These are phyloP conservation scores for Trichosurus vulpecula DNA, from an alignment of 2,797 vertebrate species.

Conservation along the genomic window DNA sequence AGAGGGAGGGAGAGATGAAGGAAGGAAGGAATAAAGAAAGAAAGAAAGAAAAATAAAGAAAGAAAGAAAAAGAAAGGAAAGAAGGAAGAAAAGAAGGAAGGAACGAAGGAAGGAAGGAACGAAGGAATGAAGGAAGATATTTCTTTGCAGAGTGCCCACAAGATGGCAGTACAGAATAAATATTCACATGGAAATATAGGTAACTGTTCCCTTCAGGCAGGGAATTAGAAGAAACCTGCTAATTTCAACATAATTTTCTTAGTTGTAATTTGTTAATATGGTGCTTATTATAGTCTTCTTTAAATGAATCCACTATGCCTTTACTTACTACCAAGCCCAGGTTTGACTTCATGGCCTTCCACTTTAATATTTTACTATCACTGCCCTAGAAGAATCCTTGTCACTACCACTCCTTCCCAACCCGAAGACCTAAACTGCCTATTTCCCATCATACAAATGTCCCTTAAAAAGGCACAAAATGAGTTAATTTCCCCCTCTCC, in stretches of 20 bases:
- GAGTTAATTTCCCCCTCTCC: background rate
- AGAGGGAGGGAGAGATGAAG: background rate
- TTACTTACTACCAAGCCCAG: background rate
- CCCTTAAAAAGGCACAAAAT: background rate
- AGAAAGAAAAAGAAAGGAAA: background rate
- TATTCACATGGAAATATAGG: background rate
- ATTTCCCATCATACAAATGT: background rate
- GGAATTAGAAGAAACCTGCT: background rate
- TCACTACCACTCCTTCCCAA: background rate
- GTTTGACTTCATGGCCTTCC: background rate
- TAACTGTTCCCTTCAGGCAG: background rate
- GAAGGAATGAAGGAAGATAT: background rate
- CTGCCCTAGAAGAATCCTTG: background rate
- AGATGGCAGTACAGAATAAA: constrained; percentile 70
- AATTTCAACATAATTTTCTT: background rate
- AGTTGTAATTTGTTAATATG: background rate
- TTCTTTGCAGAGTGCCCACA: background rate
- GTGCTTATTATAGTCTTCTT: background rate
- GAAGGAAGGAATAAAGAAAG: background rate
- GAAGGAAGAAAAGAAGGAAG: background rate
- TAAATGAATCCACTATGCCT: background rate
- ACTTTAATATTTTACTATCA: background rate
- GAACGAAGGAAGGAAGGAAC: too few relatives aligned
- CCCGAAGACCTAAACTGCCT: background rate
- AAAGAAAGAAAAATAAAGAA: background rate